phyloP scores from a whole-genome alignment of 1,140 invertebrate genomes.

The Drosophila busckii region DNA sequence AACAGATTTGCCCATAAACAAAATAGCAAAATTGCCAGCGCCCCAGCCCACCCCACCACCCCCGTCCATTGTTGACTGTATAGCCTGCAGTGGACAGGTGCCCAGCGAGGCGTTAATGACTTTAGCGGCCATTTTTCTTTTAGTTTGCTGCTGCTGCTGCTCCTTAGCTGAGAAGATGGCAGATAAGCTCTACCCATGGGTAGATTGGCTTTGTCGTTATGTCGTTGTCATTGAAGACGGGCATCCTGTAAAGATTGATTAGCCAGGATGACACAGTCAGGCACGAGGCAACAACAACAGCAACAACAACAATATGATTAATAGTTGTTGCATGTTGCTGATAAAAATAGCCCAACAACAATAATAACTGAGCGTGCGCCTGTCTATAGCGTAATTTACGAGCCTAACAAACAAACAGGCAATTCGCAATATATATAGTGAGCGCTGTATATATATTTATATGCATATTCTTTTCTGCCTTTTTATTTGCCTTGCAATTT shows the following conservation, averaged over 20 bases:
- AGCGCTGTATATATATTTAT: conserved; percentile 6
- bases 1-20: conserved; percentile 67
- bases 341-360: neutral
- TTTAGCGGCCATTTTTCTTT: conserved; percentile 71
- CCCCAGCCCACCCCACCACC: neutral
- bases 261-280: conserved; percentile 47
- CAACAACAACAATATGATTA: conserved; percentile 60
- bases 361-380: conserved; percentile 12
- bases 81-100: conserved; percentile 50
- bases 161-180: neutral
- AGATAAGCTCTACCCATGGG: neutral
- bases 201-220: conserved; percentile 57
- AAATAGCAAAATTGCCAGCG: conserved; percentile 55
- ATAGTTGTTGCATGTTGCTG: conserved; percentile 62
- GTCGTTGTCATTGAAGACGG: conserved; percentile 28
- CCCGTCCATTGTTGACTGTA: neutral
- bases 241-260: conserved; percentile 60
- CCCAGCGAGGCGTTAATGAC: conserved; percentile 70
- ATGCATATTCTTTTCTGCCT: neutral
- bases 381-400: conserved; percentile 57
- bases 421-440: conserved; percentile 62
- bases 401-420: conserved; percentile 51
- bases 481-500: conserved; percentile 1
- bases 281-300: neutral
- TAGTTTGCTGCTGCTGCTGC: conserved; percentile 13